phyloP scores from a whole-genome alignment of 2,888 invertebrate genomes.

The Sarcophaga caerulescens region DNA sequence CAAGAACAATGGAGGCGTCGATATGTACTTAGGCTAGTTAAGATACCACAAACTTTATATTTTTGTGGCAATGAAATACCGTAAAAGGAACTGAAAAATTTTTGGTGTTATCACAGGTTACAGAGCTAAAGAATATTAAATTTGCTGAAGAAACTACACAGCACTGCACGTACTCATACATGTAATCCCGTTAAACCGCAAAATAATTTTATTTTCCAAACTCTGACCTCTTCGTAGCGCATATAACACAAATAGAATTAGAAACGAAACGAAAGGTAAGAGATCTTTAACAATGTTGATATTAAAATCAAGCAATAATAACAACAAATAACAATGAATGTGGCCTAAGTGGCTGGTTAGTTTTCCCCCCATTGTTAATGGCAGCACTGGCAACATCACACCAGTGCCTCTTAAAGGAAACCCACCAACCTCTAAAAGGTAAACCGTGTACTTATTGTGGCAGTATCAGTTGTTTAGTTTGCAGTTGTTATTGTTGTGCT shows the following conservation, averaged over 20 bases:
- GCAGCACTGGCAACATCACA: slow-evolving; percentile 32
- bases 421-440: slow-evolving; percentile 26
- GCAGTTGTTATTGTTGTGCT: slow-evolving; percentile 42
- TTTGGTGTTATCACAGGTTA: no score
- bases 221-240: slow-evolving; percentile 10
- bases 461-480: neutral
- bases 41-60: no score
- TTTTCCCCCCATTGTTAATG: slow-evolving; percentile 55
- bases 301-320: slow-evolving; percentile 62
- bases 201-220: neutral
- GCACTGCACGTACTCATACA: no score
- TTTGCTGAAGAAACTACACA: no score
- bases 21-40: no score
- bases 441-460: slow-evolving; percentile 25
- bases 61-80: no score
- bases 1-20: no score
- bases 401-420: neutral
- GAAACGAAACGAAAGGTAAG: neutral
- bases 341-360: slow-evolving; percentile 67
- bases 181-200: neutral
- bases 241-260: neutral
- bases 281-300: slow-evolving; percentile 56
- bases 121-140: no score
- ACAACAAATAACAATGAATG: slow-evolving; percentile 60
- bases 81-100: no score